Percentiles rank a stretch among this genome's conserved stretches.
Conservation (phyloP, 2,888 invertebrate species). For the Leptopilina syphax region DNA sequence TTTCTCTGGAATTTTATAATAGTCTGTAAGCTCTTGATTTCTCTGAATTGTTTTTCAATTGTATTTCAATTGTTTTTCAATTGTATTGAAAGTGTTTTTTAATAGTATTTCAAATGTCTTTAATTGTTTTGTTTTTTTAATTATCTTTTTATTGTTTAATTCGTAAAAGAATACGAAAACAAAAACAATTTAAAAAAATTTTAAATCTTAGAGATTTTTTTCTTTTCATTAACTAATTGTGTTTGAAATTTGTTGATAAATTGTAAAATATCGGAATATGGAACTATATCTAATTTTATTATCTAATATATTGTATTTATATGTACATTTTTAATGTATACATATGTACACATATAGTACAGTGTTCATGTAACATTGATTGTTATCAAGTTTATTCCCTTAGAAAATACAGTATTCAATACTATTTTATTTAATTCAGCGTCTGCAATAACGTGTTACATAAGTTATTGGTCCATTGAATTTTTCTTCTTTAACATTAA, state of each 20-base stretch:
- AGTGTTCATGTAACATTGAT: conserved; percentile 41
- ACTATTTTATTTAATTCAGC: conserved; percentile 43
- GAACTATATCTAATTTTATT: conserved; percentile 31
- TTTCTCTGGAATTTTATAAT: too few species aligned
- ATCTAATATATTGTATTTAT: conserved; percentile 9
- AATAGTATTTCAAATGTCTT: too few species aligned
- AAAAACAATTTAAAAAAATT: neutral
- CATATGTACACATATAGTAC: conserved; percentile 14
- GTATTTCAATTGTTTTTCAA: too few species aligned
- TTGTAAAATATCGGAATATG: neutral
- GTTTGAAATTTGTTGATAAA: neutral
- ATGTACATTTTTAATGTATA: conserved; percentile 40
- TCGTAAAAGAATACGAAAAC: neutral
- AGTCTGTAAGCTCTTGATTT: too few species aligned
- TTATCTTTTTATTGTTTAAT: neutral
- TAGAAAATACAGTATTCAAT: conserved; percentile 18
- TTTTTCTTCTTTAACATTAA: neutral
- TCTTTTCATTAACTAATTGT: neutral
- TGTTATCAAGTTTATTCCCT: conserved; percentile 16
- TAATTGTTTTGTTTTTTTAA: too few species aligned
- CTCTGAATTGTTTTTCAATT: too few species aligned
- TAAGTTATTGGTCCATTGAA: conserved; percentile 61
- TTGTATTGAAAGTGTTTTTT: too few species aligned
- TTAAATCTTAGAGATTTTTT: neutral
- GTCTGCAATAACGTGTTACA: conserved; percentile 40